phyloP scores from a whole-genome alignment of 2,797 vertebrate species.

The Pachyuromys duprasi region DNA sequence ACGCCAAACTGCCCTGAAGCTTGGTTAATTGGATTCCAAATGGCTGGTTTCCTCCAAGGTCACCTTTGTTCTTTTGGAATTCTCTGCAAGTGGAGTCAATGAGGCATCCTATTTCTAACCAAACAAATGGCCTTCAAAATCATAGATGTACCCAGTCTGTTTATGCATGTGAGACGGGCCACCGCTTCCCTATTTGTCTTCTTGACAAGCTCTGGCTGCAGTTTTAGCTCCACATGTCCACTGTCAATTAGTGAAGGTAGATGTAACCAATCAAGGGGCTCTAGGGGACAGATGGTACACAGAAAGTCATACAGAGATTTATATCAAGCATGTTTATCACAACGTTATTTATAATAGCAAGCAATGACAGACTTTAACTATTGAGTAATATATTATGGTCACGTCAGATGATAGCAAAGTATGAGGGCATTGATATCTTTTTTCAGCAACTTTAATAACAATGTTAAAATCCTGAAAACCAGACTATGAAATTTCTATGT shows the following conservation, averaged over 20 bases:
- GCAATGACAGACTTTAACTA: conserved; percentile 44
- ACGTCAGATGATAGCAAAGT: neutral
- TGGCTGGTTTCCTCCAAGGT: conserved; percentile 40
- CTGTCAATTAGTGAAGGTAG: conserved; percentile 54
- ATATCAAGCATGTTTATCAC: conserved; percentile 51
- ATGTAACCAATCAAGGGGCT: conserved; percentile 50
- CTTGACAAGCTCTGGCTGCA: conserved; percentile 66
- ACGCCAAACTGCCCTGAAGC: neutral
- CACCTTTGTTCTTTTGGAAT: conserved; percentile 68
- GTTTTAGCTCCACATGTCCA: conserved; percentile 43
- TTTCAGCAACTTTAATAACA: conserved; percentile 13
- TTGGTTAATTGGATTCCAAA: conserved; percentile 62
- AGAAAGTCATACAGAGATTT: conserved; percentile 57
- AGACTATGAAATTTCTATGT: neutral
- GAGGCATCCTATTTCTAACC: conserved; percentile 59
- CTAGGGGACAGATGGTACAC: conserved; percentile 22
- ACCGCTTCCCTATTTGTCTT: conserved; percentile 68
- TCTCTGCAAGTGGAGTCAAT: conserved; percentile 27
- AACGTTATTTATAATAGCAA: conserved; percentile 59
- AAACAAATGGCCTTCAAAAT: conserved; percentile 71
- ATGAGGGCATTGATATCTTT: neutral
- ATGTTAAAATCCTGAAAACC: conserved; percentile 3
- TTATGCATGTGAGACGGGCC: conserved; percentile 58
- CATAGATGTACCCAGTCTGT: conserved; percentile 21
- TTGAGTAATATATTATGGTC: conserved; percentile 60